Base-by-base conservation (phyloP, 2,888 invertebrate genomes). In the Ellobium chinense region DNA sequence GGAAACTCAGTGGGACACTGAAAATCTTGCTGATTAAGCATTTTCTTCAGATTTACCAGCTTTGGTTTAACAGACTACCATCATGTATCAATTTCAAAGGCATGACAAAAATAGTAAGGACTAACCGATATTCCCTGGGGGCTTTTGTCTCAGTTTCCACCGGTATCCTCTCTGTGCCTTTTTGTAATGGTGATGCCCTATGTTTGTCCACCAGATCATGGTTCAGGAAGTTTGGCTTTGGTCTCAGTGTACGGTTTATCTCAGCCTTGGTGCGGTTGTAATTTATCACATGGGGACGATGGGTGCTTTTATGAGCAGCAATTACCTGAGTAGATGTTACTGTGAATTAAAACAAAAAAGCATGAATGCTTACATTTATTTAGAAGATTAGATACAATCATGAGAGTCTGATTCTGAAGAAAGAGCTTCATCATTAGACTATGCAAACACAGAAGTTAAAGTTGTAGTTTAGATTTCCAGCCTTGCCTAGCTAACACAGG, bases 91-190 rank as follows among this genome's bases (percentile, higher is more conserved):
- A 7, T 18, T 46, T 46, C 46, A 46, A 46, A 46, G 7, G 46
- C 18, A 18, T 46, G 18, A 46, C 18, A 46, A 7, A 46, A 46
- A 46, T 46, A 46, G 46, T 12, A 7, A 46, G 46, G n/a, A n/a
- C n/a, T 18, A 58, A 82, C 83, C 83, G 83, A 78, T 82, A 85
- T 54, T 85, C 74, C 66, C 78, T 69, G 5, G 84, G 85, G n/a
- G 83, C 80, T 29, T 54, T 68, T 34, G 70, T 60, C 9, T 74
- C 63, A 27, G 34, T 73, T 29, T 74, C 68, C 4, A 29, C 29
- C 18, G 36, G 4, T 14, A 76, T 21, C 12, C 34, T 27, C 21
- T 63, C 39, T 14, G 81, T 80, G 27, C 62, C 80, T 54, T 63
- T 21, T 62, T 82, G 78, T 63, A 78, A 39, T 12, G 60, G 65